Percentiles rank a stretch among this genome's conserved stretches.
These are phyloP conservation scores for Cantharis flavilabris DNA, from an alignment of 2,888 invertebrate genomes.

Conservation along the genomic window DNA sequence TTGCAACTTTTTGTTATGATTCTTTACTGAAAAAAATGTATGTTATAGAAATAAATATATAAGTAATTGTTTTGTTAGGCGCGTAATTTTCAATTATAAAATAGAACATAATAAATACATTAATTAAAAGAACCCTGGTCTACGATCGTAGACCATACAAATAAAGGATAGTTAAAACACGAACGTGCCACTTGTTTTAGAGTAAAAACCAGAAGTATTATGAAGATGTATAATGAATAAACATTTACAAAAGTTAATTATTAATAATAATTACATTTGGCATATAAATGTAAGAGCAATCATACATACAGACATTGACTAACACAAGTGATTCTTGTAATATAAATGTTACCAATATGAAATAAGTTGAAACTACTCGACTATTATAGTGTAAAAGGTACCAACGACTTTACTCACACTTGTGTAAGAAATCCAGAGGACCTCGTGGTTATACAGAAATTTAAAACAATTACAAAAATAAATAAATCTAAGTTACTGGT, in stretches of 20 bases:
- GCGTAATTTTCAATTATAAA: too few relatives aligned
- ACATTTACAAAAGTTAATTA: constrained; percentile 21
- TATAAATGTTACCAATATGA: not conserved
- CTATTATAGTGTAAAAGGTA: not conserved
- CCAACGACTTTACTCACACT: not conserved
- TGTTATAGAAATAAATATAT: too few relatives aligned
- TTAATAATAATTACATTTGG: not conserved
- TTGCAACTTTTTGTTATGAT: too few relatives aligned
- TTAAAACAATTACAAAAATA: not conserved
- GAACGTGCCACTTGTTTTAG: too few relatives aligned
- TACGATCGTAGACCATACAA: too few relatives aligned
- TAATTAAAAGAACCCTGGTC: too few relatives aligned
- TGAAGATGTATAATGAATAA: constrained; percentile 23
- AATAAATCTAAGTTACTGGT: not conserved
- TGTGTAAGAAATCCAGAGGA: not conserved
- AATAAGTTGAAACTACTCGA: not conserved
- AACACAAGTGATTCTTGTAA: not conserved
- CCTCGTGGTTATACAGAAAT: not conserved
- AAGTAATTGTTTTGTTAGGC: too few relatives aligned
- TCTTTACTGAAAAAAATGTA: too few relatives aligned
- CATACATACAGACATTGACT: not conserved
- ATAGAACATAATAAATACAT: too few relatives aligned
- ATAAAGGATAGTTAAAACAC: too few relatives aligned
- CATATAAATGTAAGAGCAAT: not conserved
- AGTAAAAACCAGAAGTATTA: not conserved